Evolutionary conservation across 2,797 vertebrate species (phyloP).

Genomic region (Falco naumanni): DNA sequence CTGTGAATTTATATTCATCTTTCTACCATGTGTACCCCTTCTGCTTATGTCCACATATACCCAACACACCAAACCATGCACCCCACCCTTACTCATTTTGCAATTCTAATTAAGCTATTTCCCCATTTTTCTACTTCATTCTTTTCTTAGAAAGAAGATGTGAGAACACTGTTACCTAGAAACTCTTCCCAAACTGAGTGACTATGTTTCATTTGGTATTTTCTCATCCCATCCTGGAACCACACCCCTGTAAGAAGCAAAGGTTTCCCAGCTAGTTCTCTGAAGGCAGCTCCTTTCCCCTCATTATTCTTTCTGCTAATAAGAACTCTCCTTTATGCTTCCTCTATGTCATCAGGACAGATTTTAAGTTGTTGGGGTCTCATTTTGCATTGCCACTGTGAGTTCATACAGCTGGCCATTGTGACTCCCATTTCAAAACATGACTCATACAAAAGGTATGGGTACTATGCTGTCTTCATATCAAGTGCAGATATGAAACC

Average conservation of each 20-base stretch:
- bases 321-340: background rate
- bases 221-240: background rate
- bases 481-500: background rate
- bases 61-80: background rate
- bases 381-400: background rate
- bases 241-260: background rate
- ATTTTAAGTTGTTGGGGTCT: background rate
- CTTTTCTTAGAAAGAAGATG: background rate
- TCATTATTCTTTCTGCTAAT: background rate
- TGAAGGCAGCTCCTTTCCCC: background rate
- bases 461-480: background rate
- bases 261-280: background rate
- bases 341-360: background rate
- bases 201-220: background rate
- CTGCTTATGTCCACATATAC: fast-evolving
- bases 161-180: background rate
- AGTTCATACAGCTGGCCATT: background rate
- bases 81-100: background rate
- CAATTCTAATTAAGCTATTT: background rate
- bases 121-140: background rate
- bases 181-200: background rate
- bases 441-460: background rate
- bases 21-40: background rate
- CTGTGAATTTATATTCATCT: background rate
- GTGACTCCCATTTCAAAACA: fast-evolving